Conservation (phyloP, 2,797 vertebrate species). For the Takifugu ocellatus region DNA sequence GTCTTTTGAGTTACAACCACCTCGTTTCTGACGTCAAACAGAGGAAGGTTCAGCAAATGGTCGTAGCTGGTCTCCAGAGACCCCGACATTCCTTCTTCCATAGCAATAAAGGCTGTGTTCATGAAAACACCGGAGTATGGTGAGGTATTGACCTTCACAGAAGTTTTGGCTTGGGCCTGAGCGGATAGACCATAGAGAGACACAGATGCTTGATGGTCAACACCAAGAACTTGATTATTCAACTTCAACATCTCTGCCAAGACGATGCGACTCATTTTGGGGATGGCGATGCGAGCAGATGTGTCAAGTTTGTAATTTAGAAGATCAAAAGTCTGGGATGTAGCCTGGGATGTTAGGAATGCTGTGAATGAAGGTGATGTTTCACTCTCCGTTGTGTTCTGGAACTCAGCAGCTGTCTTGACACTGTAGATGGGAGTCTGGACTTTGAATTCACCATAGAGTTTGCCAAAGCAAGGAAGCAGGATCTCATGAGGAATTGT, state of each 20-base stretch:
- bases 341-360: slow-evolving; percentile 75
- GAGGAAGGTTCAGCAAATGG: slow-evolving; percentile 77
- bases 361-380: slow-evolving; percentile 78
- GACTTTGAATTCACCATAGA: slow-evolving; percentile 81
- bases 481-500: slow-evolving; percentile 75
- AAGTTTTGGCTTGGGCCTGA: slow-evolving; percentile 79
- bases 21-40: slow-evolving; percentile 72
- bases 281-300: slow-evolving; percentile 77
- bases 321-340: slow-evolving; percentile 70
- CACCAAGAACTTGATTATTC: slow-evolving; percentile 69
- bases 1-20: slow-evolving; percentile 71
- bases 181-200: slow-evolving; percentile 72
- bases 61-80: slow-evolving; percentile 79
- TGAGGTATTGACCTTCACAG: slow-evolving; percentile 67
- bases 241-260: slow-evolving; percentile 82
- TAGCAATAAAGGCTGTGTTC: slow-evolving; percentile 74
- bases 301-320: slow-evolving; percentile 83
- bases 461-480: slow-evolving; percentile 86
- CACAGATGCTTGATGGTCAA: slow-evolving; percentile 81
- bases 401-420: slow-evolving; percentile 76
- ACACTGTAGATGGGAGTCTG: slow-evolving; percentile 82
- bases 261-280: slow-evolving; percentile 75
- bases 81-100: slow-evolving; percentile 77
- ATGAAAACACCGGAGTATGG: slow-evolving; percentile 77
- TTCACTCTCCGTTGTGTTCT: slow-evolving; percentile 76